Conservation (phyloP, 2,113 vertebrate species). For the Amazona guildingii region DNA sequence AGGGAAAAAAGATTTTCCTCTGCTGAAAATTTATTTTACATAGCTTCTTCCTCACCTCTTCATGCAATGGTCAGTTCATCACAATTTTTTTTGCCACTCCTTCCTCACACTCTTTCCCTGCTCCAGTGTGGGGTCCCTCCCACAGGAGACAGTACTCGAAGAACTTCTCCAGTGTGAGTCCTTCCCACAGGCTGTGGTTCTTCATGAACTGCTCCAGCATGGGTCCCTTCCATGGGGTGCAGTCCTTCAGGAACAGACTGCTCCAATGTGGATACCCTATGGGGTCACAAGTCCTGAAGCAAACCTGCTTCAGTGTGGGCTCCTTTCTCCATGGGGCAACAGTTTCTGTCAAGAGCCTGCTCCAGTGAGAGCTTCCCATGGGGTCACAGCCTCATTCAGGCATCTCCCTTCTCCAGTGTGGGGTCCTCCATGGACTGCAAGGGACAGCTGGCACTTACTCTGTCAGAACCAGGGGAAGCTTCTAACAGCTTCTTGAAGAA, state of each 20-base stretch:
- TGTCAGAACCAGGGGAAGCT: neutral
- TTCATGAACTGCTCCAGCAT: neutral
- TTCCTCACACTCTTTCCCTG: neutral
- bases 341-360: neutral
- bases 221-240: neutral
- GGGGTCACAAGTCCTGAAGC: neutral
- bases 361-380: neutral
- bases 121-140: neutral
- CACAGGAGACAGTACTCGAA: neutral
- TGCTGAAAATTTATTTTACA: neutral
- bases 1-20: neutral
- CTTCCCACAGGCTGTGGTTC: no score
- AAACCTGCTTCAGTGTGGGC: neutral
- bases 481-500: neutral
- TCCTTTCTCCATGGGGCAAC: neutral
- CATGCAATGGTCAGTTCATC: neutral
- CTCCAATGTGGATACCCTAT: neutral
- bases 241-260: neutral
- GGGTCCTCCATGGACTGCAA: neutral
- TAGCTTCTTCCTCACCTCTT: neutral
- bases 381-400: neutral
- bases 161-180: neutral
- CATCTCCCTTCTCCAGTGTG: neutral
- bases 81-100: neutral
- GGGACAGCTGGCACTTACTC: neutral